phyloP scores from a whole-genome alignment of 2,888 invertebrate species.

The Dolichopus griseipennis region DNA sequence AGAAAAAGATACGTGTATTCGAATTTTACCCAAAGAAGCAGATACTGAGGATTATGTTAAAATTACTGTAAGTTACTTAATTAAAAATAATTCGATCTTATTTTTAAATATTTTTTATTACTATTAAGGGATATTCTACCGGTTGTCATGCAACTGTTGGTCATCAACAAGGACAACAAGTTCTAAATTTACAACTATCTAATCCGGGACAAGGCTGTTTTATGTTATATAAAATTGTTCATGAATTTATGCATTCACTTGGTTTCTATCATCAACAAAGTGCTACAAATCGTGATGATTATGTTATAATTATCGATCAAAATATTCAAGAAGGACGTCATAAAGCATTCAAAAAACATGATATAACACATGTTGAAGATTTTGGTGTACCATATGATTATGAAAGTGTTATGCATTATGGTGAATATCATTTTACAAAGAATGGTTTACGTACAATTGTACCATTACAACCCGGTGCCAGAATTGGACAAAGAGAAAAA shows the following conservation, averaged over 20 bases:
- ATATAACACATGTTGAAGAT: constrained; percentile 47
- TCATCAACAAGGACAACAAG: constrained; percentile 43
- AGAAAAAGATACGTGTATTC: constrained; percentile 62
- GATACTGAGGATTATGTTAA: constrained; percentile 17
- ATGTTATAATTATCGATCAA: constrained; percentile 48
- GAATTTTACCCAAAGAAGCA: constrained; percentile 52
- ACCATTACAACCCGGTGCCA: constrained; percentile 36
- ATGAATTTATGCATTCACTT: constrained; percentile 67
- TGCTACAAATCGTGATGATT: constrained; percentile 62
- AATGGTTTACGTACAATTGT: constrained; percentile 62
- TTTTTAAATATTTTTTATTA: background rate
- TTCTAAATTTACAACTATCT: constrained; percentile 18
- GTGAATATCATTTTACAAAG: constrained; percentile 59
- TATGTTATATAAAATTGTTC: constrained; percentile 52
- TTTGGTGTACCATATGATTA: constrained; percentile 66
- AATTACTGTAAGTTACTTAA: constrained; percentile 12
- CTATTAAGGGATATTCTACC: constrained; percentile 25
- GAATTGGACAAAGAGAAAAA: constrained; percentile 24
- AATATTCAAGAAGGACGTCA: constrained; percentile 48
- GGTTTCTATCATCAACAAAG: constrained; percentile 78
- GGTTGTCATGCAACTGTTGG: constrained; percentile 71
- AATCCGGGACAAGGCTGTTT: constrained; percentile 31
- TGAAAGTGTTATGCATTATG: constrained; percentile 72
- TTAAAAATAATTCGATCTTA: background rate
- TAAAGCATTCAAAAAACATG: constrained; percentile 60